Conservation (phyloP, 2,113 vertebrate genomes). For the Gasterosteus aculeatus region DNA sequence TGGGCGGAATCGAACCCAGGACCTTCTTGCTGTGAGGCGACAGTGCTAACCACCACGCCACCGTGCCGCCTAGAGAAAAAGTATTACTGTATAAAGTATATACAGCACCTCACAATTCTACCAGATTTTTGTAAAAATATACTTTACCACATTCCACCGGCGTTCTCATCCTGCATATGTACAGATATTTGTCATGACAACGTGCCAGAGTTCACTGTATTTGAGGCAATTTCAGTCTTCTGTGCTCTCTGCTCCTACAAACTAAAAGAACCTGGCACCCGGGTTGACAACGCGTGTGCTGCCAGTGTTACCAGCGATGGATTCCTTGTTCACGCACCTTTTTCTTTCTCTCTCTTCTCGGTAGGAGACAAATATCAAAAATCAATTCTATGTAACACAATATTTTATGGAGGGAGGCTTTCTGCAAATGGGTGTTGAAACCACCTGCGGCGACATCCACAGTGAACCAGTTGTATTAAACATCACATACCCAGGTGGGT, state of each 20-base stretch:
- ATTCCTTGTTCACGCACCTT: background rate
- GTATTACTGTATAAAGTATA: background rate
- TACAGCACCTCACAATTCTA: background rate
- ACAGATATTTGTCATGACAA: background rate
- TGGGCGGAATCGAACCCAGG: no score
- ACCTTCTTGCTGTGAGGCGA: no score
- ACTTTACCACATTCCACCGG: background rate
- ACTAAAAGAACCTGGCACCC: background rate
- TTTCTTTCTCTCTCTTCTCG: background rate
- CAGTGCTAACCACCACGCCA: no score
- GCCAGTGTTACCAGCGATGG: background rate
- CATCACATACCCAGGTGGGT: conserved; percentile 26
- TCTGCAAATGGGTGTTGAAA: background rate
- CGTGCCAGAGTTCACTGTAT: background rate
- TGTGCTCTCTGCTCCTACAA: background rate
- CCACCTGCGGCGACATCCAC: accelerated
- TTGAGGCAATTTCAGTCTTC: background rate
- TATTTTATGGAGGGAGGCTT: background rate
- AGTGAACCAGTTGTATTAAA: background rate
- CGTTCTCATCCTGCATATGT: background rate
- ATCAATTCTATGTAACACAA: background rate
- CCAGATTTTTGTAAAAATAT: background rate
- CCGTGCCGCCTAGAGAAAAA: no score
- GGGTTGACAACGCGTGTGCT: background rate
- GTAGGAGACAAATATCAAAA: accelerated